Evolutionary conservation across 1,140 invertebrate species (phyloP), one percentile per base, ranked within the genome.

Genomic region (Drosophila sp.): DNA sequence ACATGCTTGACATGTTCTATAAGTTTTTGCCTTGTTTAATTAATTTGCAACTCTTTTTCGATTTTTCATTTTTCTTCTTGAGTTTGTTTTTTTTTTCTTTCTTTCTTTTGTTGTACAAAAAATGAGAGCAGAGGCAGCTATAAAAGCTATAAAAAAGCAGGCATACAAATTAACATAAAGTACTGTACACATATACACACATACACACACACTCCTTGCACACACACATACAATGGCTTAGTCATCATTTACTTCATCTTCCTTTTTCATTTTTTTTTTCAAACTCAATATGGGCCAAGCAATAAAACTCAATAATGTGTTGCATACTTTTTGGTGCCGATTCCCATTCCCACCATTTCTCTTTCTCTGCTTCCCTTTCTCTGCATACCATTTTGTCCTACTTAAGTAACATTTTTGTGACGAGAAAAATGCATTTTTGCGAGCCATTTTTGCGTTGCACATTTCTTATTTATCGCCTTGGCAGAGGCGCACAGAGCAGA

Each of bases 281-380:
- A 60, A 60, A 35, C 68, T 33, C 70, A 74, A 77, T 70, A 66
- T 79, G 77, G 74, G 62, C 35, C 70, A 78, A 74, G 75, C 63
- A 80, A 85, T 87, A 85, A 85, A 86, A 78, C 78, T 76, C 71
- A 82, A 73, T 66, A 76, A 87, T 82, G 80, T 86, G 81, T 81
- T 78, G 81, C 81, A 84, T 76, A 70, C 68, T 80, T 76, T 80
- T 85, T 55, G 72, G 73, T 73, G 73, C 41, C 30, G 50, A 63
- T 75, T 63, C 17, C 5, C 23, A 7, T 23, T 7, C 17, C 17
- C n/a, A 1, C 4, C 17, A 2, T 3, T 25, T 47, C 44, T 25
- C 17, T 23, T 25, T 50, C 23, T 27, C 23, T 10, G 8, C 27
- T 27, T 23, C 44, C 7, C 25, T 25, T 23, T 25, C 10, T 10